phyloP scores from a whole-genome alignment of 2,888 invertebrate genomes.

The Hemistola chrysoprasaria region DNA sequence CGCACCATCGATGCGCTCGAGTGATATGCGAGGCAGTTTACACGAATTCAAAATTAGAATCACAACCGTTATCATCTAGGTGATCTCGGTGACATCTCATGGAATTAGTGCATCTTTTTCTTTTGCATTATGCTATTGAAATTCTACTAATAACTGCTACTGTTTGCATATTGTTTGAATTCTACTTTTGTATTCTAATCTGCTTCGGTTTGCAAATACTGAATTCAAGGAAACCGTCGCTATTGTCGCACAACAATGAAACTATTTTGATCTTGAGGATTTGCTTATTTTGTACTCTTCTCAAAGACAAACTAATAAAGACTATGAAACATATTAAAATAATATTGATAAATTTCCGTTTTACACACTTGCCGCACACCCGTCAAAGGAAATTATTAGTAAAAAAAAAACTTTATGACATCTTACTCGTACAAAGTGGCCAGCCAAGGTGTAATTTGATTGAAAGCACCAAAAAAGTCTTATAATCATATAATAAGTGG shows the following conservation, averaged over 20 bases:
- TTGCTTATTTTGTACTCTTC: conserved; percentile 6
- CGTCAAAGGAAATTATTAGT: conserved; percentile 46
- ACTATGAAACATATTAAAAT: conserved; percentile 17
- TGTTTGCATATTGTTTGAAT: conserved; percentile 20
- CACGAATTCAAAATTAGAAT: conserved; percentile 73
- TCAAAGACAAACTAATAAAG: conserved; percentile 1
- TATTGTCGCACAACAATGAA: conserved; percentile 33
- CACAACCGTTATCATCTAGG: conserved; percentile 62
- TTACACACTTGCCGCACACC: conserved; percentile 65
- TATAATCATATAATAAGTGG: conserved; percentile 81
- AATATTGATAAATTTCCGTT: conserved; percentile 55
- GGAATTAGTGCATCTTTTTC: conserved; percentile 46
- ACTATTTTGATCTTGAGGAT: conserved; percentile 21
- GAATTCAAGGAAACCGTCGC: conserved; percentile 13
- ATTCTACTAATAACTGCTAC: conserved; percentile 22
- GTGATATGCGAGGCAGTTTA: conserved; percentile 68
- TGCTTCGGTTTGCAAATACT: background rate
- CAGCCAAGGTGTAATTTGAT: conserved; percentile 81
- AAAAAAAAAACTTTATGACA: conserved; percentile 75
- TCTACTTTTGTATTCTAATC: conserved; percentile 23
- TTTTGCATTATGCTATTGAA: conserved; percentile 3
- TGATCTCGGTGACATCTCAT: conserved; percentile 60
- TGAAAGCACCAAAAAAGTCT: conserved; percentile 82
- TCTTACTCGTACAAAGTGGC: conserved; percentile 75
- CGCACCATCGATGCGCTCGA: conserved; percentile 76